Evolutionary conservation across 2,888 invertebrate genomes (phyloP), one percentile per base, ranked within the genome.

Genomic region (Drosophila greeni): DNA sequence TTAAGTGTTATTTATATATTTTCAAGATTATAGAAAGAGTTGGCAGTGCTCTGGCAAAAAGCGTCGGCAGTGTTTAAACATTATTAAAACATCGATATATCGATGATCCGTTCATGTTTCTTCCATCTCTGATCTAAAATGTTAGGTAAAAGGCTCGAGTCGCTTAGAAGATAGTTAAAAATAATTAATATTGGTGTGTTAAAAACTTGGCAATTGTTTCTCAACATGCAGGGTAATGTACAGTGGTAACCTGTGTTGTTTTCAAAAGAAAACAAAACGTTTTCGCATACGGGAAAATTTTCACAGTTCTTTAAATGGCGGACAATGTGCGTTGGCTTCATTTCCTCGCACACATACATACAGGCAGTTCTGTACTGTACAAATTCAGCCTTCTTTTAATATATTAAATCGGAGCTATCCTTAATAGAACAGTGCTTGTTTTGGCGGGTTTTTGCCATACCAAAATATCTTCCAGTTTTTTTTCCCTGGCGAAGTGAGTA

Each of bases 241-340:
- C 48, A 60, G 37, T 60, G 8, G 36, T 70, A 52, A 45, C 39
- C 52, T 54, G 55, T 58, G 56, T 57, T 45, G 49, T 53, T 58
- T 56, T 55, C 71, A 55, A 66, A 51, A 20, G 24, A 54, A 23
- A 11, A 39, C 52, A 47, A 5, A 18, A 12, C 48, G 42, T 18
- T 52, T 52, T 51, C 45, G 6, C 24, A 57, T 61, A 61, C 60
- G 36, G 47, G 31, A 39, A 75, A 72, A 70, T 78, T 82, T 81
- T 81, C 71, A 70, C 71, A 34, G 56, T 59, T 71, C 78, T 76
- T 74, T 84, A 84, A 82, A 82, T 82, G 82, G 82, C 82, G 82
- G 82, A 80, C 82, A 82, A 82, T 84, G 82, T 82, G 82, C 82
- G 84, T 82, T 82, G 82, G 82, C 80, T 82, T 82, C 64, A 74